These are phyloP conservation scores for Gnathonemus echidnorhynchus DNA, from an alignment of 2,113 vertebrate species.

Conservation along the genomic window DNA sequence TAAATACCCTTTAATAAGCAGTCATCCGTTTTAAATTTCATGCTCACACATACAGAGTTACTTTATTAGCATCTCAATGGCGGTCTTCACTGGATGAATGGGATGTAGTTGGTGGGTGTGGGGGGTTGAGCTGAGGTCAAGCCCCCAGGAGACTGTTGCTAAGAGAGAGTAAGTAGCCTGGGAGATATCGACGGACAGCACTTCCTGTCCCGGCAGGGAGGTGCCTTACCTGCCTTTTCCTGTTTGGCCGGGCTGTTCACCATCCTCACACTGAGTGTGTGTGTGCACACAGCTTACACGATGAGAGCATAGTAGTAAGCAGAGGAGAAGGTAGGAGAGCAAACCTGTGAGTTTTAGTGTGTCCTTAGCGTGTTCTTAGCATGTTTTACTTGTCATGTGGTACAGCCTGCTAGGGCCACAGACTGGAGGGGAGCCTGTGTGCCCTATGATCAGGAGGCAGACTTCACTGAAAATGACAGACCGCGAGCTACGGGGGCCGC, in stretches of 20 bases:
- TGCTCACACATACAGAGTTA: neutral
- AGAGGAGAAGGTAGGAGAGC: neutral
- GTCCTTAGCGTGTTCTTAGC: neutral
- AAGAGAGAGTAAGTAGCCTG: constrained; percentile 36
- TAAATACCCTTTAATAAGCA: neutral
- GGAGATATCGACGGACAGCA: constrained; percentile 33
- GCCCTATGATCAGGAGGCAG: constrained; percentile 50
- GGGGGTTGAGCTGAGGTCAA: constrained; percentile 34
- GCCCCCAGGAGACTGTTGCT: constrained; percentile 26
- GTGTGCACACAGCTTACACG: constrained; percentile 30
- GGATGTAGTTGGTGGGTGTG: constrained; percentile 22
- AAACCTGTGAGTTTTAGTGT: neutral
- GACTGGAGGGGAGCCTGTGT: constrained; percentile 45
- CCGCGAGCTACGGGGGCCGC: constrained; percentile 53
- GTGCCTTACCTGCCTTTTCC: constrained; percentile 53
- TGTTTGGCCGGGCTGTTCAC: constrained; percentile 55
- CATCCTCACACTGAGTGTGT: constrained; percentile 16
- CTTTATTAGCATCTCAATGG: constrained; percentile 41
- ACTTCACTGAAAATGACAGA: constrained; percentile 54
- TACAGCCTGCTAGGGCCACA: constrained; percentile 39
- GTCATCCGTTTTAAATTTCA: neutral
- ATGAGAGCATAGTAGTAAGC: constrained; percentile 10
- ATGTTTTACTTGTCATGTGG: neutral
- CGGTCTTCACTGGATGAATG: constrained; percentile 20
- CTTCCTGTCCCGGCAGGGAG: constrained; percentile 59